phyloP scores from a whole-genome alignment of 2,888 invertebrate species.

The Drosophila pseudotakahashii region DNA sequence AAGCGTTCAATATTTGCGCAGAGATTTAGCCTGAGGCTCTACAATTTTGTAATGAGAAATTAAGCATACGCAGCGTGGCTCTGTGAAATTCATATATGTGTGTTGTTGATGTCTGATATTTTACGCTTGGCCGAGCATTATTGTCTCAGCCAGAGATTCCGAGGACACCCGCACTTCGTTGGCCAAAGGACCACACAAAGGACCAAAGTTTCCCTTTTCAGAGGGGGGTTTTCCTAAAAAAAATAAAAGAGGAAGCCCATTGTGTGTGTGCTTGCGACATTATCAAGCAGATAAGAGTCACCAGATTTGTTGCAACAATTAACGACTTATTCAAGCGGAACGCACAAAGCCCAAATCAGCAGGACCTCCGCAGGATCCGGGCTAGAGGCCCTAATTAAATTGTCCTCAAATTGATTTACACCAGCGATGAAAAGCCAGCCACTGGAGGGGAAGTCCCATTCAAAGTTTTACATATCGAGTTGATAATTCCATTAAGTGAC shows the following conservation, averaged over 20 bases:
- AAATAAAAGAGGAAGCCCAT: background rate
- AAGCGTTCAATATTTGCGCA: constrained; percentile 49
- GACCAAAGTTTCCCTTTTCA: constrained; percentile 22
- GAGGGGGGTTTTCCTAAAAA: background rate
- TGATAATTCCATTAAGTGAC: constrained; percentile 71
- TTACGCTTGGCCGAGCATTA: constrained; percentile 35
- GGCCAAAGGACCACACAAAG: constrained; percentile 17
- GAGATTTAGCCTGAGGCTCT: constrained; percentile 6
- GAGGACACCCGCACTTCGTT: constrained; percentile 35
- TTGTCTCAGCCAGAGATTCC: constrained; percentile 33
- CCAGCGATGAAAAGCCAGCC: constrained; percentile 32
- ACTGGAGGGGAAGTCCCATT: constrained; percentile 19
- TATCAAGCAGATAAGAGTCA: constrained; percentile 41
- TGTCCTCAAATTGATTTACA: constrained; percentile 54
- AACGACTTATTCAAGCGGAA: constrained; percentile 63
- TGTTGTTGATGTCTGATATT: constrained; percentile 45
- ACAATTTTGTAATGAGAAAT: constrained; percentile 39
- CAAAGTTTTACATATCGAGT: constrained; percentile 69
- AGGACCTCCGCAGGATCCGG: constrained; percentile 33
- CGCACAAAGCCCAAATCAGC: constrained; percentile 63
- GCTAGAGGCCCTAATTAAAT: constrained; percentile 69
- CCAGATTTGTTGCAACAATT: constrained; percentile 66
- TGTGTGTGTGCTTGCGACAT: constrained; percentile 46
- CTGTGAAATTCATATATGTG: background rate
- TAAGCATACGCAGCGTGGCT: constrained; percentile 34